Conservation (phyloP, 1,140 invertebrate species). For the Drosophila funebris region DNA sequence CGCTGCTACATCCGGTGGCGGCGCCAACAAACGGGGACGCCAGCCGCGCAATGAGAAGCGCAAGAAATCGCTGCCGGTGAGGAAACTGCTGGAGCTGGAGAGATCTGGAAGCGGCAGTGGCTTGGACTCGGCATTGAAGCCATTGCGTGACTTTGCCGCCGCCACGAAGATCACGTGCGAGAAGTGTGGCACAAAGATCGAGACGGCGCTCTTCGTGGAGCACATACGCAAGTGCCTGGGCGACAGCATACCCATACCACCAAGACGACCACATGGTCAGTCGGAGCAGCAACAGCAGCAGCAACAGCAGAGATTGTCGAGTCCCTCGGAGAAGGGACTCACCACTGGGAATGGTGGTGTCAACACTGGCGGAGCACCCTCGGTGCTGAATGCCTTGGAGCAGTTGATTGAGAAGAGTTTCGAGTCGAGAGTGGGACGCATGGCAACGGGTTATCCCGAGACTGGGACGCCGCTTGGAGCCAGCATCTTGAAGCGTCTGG, state of each 20-base stretch:
- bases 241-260: conserved; percentile 86
- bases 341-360: not conserved
- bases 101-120: conserved; percentile 87
- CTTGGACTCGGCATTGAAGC: conserved; percentile 88
- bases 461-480: conserved; percentile 90
- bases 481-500: conserved; percentile 95
- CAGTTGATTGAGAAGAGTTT: conserved; percentile 99
- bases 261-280: conserved; percentile 30
- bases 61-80: conserved; percentile 96
- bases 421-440: conserved; percentile 89
- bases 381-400: conserved; percentile 97
- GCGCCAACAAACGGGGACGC: conserved; percentile 87
- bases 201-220: conserved; percentile 95
- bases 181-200: conserved; percentile 97
- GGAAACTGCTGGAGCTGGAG: conserved; percentile 95
- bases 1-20: not conserved
- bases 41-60: conserved; percentile 93
- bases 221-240: conserved; percentile 95
- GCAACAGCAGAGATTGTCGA: conserved; percentile 65
- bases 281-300: conserved; percentile 15
- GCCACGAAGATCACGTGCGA: conserved; percentile 96
- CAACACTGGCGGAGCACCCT: conserved; percentile 87
- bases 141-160: conserved; percentile 86
- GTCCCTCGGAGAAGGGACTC: conserved; percentile 84
- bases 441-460: conserved; percentile 66